phyloP scores from a whole-genome alignment of 1,140 invertebrate species.

The Listronotus oregonensis region DNA sequence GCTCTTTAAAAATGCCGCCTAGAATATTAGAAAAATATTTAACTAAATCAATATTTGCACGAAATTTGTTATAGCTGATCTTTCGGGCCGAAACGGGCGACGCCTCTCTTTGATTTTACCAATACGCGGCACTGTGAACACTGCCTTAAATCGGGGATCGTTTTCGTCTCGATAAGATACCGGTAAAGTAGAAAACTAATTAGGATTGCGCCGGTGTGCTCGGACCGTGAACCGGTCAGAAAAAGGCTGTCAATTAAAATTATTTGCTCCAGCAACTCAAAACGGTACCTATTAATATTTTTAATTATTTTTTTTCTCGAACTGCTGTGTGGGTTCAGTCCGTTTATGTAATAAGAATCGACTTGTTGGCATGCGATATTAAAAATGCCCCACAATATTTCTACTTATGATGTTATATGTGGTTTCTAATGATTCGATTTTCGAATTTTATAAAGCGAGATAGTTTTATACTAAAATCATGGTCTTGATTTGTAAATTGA shows the following conservation, averaged over 20 bases:
- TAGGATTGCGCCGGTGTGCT: slow-evolving; percentile 28
- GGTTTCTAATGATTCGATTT: too few species aligned
- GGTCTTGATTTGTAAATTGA: too few species aligned
- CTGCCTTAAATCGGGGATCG: neutral
- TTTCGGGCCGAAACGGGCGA: too few species aligned
- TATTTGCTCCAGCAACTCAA: slow-evolving; percentile 36
- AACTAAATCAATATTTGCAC: too few species aligned
- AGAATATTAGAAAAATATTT: too few species aligned
- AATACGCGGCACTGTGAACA: too few species aligned
- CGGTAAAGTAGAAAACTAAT: slow-evolving; percentile 33
- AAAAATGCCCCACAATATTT: neutral
- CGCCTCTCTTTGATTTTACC: too few species aligned
- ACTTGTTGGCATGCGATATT: neutral
- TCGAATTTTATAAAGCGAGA: too few species aligned
- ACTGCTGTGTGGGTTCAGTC: neutral
- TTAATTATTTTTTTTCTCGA: slow-evolving; percentile 23
- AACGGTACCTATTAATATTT: slow-evolving; percentile 37
- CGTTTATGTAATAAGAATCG: neutral
- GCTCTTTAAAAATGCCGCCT: too few species aligned
- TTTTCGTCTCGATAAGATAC: slow-evolving; percentile 2
- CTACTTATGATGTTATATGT: too few species aligned
- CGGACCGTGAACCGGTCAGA: slow-evolving; percentile 35
- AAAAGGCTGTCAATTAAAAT: slow-evolving; percentile 37
- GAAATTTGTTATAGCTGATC: too few species aligned
- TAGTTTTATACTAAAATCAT: too few species aligned